Conservation (phyloP, 53 echinoderm and acorn worm species). For the Echinarachnius parma region DNA sequence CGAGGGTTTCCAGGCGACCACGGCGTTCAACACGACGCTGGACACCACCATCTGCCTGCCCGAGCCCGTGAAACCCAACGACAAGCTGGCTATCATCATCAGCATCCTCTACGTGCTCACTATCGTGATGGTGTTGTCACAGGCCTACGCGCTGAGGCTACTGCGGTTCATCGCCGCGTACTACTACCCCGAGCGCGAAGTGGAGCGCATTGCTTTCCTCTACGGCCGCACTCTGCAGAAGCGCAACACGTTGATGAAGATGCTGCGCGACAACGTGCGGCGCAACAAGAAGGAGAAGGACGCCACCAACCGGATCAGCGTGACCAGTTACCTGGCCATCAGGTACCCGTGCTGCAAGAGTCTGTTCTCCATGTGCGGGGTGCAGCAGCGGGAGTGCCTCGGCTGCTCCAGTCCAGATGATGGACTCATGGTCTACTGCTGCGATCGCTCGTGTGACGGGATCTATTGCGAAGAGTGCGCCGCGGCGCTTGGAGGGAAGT, state of each 20-base stretch:
- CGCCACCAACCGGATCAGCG: conserved; percentile 57
- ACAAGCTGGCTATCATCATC: conserved; percentile 51
- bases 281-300: conserved; percentile 68
- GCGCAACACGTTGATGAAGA: conserved; percentile 62
- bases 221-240: conserved; percentile 76
- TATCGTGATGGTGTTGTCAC: conserved; percentile 69
- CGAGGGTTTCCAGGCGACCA: conserved; percentile 71
- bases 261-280: conserved; percentile 58
- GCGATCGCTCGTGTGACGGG: conserved; percentile 43
- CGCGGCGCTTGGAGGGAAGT: conserved; percentile 9
- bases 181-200: conserved; percentile 86
- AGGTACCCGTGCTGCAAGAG: conserved; percentile 61
- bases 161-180: conserved; percentile 74
- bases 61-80: conserved; percentile 51
- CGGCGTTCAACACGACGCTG: conserved; percentile 61
- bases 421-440: conserved; percentile 58
- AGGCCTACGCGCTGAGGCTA: conserved; percentile 81
- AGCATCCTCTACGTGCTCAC: conserved; percentile 70
- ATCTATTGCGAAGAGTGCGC: conserved; percentile 61
- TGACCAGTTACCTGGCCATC: conserved; percentile 59
- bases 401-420: conserved; percentile 67
- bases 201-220: conserved; percentile 70
- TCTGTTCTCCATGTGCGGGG: conserved; percentile 55
- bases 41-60: conserved; percentile 76
- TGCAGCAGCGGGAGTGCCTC: conserved; percentile 55